A percentile compares a stretch with the other conserved stretches of the same genome.
These are phyloP conservation scores for Dione vanillae DNA, from an alignment of 2,888 invertebrate genomes.

Conservation along the genomic window DNA sequence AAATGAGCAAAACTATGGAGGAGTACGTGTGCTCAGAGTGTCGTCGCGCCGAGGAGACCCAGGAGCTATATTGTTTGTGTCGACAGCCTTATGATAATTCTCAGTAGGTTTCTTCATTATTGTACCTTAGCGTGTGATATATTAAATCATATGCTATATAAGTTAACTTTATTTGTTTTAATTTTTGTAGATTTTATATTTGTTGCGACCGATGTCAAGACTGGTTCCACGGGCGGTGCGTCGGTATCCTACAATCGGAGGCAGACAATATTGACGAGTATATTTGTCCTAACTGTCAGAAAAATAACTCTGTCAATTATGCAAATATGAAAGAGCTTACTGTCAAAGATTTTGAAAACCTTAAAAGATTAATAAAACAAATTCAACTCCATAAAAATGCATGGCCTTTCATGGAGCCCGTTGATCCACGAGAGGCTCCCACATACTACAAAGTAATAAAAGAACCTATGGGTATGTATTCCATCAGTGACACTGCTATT, in stretches of 20 bases:
- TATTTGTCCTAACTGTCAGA: slow-evolving; percentile 97
- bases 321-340: slow-evolving; percentile 95
- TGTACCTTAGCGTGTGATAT: not conserved
- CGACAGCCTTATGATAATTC: slow-evolving; percentile 98
- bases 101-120: slow-evolving; percentile 87
- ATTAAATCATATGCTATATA: not conserved
- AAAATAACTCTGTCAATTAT: slow-evolving; percentile 93
- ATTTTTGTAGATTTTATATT: slow-evolving; percentile 94
- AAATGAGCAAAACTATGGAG: slow-evolving; percentile 94
- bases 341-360: slow-evolving; percentile 90
- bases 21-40: slow-evolving; percentile 96
- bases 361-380: slow-evolving; percentile 94
- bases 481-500: too few relatives aligned
- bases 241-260: slow-evolving; percentile 96
- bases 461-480: slow-evolving; percentile 95
- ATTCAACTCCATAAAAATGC: slow-evolving; percentile 97
- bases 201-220: slow-evolving; percentile 99
- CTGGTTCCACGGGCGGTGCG: slow-evolving; percentile 99
- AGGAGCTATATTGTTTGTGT: slow-evolving; percentile 98
- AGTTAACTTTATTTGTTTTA: not conserved
- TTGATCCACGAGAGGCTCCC: slow-evolving; percentile 97
- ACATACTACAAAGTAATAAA: slow-evolving; percentile 98
- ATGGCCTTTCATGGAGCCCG: slow-evolving; percentile 99
- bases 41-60: slow-evolving; percentile 92
- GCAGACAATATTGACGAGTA: slow-evolving; percentile 98